Percentiles rank a stretch among this genome's conserved stretches.
phyloP scores from a whole-genome alignment of 1,140 invertebrate species.

The Tetramorium alpestre region DNA sequence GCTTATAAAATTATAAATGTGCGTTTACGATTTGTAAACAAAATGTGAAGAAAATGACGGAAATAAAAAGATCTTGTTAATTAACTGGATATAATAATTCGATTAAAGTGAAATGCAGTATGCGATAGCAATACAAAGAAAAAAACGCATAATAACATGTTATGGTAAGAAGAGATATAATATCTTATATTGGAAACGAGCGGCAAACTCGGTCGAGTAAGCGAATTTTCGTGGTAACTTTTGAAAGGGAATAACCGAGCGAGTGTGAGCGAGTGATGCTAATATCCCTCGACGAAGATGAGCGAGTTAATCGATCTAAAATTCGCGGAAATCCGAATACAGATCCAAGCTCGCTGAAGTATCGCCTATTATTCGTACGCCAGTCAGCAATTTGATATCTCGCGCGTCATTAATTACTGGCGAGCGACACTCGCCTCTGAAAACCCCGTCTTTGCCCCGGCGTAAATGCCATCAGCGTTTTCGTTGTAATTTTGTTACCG shows the following conservation, averaged over 20 bases:
- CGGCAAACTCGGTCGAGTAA: conserved; percentile 1
- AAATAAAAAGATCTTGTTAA: background rate
- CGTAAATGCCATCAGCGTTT: conserved; percentile 48
- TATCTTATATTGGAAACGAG: background rate
- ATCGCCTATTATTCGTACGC: conserved; percentile 39
- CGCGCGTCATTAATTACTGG: conserved; percentile 49
- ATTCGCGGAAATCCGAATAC: conserved; percentile 1
- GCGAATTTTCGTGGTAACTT: conserved; percentile 24
- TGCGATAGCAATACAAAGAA: background rate
- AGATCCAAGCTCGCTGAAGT: conserved; percentile 1
- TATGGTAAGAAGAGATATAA: background rate
- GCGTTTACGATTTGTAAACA: background rate
- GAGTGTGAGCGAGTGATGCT: background rate
- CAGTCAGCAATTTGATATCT: conserved; percentile 53
- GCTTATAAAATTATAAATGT: background rate
- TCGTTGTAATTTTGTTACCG: conserved; percentile 54
- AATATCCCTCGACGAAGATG: background rate
- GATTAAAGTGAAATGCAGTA: background rate
- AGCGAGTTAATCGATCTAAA: conserved; percentile 31
- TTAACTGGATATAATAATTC: background rate
- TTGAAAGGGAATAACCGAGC: conserved; percentile 34
- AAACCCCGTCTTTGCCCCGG: conserved; percentile 15
- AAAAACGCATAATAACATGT: background rate
- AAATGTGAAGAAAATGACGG: background rate
- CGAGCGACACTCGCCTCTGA: conserved; percentile 5